These are phyloP conservation scores for Anabacerthia variegaticeps DNA, from an alignment of 2,797 vertebrate species.

Conservation along the genomic window DNA sequence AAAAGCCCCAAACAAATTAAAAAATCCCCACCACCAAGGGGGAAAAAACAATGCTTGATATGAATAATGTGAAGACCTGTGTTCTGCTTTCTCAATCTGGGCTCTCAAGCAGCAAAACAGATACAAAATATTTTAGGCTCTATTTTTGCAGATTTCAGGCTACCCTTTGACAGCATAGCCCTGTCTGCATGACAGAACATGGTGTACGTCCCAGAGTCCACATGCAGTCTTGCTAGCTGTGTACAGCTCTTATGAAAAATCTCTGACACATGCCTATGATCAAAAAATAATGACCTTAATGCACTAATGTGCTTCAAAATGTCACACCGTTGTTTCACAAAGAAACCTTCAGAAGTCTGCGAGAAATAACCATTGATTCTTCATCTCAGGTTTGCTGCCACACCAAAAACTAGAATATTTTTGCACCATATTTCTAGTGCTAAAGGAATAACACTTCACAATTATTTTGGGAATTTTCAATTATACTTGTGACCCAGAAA, in stretches of 20 bases:
- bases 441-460: not conserved
- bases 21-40: not conserved
- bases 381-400: not conserved
- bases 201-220: not conserved
- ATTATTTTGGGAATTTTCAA: not conserved
- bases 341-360: not conserved
- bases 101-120: not conserved
- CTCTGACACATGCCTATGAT: not conserved
- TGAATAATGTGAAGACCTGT: not conserved
- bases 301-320: not conserved
- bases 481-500: not conserved
- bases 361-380: not conserved
- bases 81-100: not conserved
- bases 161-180: not conserved
- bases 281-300: not conserved
- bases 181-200: not conserved
- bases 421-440: not conserved
- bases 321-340: not conserved
- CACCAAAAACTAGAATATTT: not conserved
- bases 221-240: not conserved
- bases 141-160: not conserved
- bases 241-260: not conserved
- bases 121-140: not conserved
- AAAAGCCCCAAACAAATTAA: too few species aligned
- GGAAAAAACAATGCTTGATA: rapidly evolving